Evolutionary conservation across 2,888 invertebrate genomes (phyloP).

Genomic region (Idaea aversata): DNA sequence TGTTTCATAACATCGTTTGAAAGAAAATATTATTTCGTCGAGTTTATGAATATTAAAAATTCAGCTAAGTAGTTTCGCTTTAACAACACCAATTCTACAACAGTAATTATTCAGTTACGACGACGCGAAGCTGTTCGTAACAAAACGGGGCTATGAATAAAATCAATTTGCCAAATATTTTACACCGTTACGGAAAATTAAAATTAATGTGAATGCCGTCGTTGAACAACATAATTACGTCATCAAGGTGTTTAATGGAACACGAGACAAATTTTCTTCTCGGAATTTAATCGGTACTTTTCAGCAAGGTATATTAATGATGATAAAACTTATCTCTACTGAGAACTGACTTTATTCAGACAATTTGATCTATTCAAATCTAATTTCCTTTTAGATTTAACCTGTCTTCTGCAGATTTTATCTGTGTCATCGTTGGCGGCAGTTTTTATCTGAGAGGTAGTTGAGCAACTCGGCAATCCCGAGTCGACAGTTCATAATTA

Average conservation of each 20-base stretch:
- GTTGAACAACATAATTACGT: slow-evolving; percentile 23
- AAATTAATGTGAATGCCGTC: slow-evolving; percentile 22
- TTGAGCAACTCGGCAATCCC: slow-evolving; percentile 51
- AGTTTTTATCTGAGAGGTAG: slow-evolving; percentile 63
- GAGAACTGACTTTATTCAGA: slow-evolving; percentile 44
- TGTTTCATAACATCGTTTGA: slow-evolving; percentile 35
- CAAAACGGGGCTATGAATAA: slow-evolving; percentile 24
- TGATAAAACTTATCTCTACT: slow-evolving; percentile 30
- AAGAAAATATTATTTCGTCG: not conserved
- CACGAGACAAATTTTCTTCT: slow-evolving; percentile 15
- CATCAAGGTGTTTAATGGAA: slow-evolving; percentile 22
- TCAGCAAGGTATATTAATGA: slow-evolving; percentile 29
- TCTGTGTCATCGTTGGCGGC: slow-evolving; percentile 53
- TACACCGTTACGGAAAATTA: slow-evolving; percentile 20
- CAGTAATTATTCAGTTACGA: slow-evolving; percentile 23
- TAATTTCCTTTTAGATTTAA: slow-evolving; percentile 71
- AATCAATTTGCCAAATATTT: slow-evolving; percentile 27
- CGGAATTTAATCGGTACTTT: slow-evolving; percentile 6
- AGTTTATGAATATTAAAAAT: slow-evolving; percentile 31
- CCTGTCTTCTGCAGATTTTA: slow-evolving; percentile 71
- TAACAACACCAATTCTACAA: slow-evolving; percentile 27
- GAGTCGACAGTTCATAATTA: slow-evolving; percentile 75
- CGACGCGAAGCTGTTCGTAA: slow-evolving; percentile 13
- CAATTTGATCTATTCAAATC: slow-evolving; percentile 66
- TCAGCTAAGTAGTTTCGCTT: slow-evolving; percentile 38